A percentile compares a stretch with the other conserved stretches of the same genome.
These are phyloP conservation scores for Crocodylus rhombifer DNA, from an alignment of 2,797 vertebrate species.

Conservation along the genomic window DNA sequence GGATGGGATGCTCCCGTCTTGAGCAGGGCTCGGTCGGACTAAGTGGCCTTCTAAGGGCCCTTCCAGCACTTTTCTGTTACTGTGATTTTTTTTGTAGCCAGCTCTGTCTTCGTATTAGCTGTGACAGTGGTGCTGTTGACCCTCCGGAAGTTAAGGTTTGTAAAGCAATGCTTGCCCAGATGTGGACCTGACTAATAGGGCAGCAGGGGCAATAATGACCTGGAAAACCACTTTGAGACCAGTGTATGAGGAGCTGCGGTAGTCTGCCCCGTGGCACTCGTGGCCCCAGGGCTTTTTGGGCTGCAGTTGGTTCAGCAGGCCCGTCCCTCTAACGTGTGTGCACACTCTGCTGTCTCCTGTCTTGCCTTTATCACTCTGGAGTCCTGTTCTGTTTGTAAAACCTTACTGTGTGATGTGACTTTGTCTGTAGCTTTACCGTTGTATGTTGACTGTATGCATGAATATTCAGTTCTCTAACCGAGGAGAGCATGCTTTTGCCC, in stretches of 20 bases:
- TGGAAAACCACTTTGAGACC: neutral
- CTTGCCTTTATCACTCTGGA: neutral
- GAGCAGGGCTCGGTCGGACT: too few relatives aligned
- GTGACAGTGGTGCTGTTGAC: neutral
- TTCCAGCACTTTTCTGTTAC: too few relatives aligned
- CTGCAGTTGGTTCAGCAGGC: neutral
- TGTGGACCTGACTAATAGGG: neutral
- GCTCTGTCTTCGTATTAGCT: neutral
- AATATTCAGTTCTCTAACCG: conserved; percentile 65
- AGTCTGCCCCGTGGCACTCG: neutral
- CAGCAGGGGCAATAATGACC: neutral
- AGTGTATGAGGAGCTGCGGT: neutral
- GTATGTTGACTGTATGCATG: conserved; percentile 74
- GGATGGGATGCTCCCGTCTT: too few relatives aligned
- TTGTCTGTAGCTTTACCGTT: conserved; percentile 18
- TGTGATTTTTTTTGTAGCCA: neutral
- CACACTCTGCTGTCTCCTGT: neutral
- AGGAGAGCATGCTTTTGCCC: conserved; percentile 57
- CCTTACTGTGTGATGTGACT: neutral
- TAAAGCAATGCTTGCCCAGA: neutral
- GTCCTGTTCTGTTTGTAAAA: neutral
- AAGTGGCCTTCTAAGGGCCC: too few relatives aligned
- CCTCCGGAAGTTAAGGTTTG: neutral
- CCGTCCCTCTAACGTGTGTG: neutral
- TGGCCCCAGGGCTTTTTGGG: neutral